Evolutionary conservation across 2,113 vertebrate genomes (phyloP), one percentile per base, ranked within the genome.

Genomic region (Chaetodon trifascialis): DNA sequence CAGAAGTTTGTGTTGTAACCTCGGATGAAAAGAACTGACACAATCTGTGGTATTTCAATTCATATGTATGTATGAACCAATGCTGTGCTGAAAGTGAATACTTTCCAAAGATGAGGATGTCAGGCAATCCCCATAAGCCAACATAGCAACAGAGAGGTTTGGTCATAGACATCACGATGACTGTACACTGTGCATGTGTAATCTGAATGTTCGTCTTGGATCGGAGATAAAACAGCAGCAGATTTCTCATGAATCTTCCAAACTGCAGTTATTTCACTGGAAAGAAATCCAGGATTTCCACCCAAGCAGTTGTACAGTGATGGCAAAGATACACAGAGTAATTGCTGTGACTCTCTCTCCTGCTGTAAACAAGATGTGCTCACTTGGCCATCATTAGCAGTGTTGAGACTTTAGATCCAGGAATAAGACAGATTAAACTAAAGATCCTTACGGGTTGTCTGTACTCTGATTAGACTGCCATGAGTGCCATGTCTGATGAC

Each of bases 401-500:
- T 7, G 23, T 23, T 55, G 49, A 73, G 63, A 65, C 34, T 47
- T 73, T 1, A 34, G 12, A 72, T 79, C 42, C 77, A 42, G 67
- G 47, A 68, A 84, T 51, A 73, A 78, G 2, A 62, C 58, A 73
- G 76, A 72, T 88, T 83, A 86, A 55, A 19, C 12, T 71, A 40
- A 71, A 74, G 75, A 55, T 77, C 42, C 49, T 88, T 78, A 73
- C 25, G 38, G 10, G 38, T 52, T 16, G 44, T 34, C 62, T 52
- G 15, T 7, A 10, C 30, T 30, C 67, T 70, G 6, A 54, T 36
- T 25, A 58, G 52, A 15, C 23, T 59, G 55, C 59, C 70, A 66
- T 21, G 25, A 23, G 14, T 36, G 15, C 47, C 54, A 51, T 30
- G 30, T 16, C 21, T 54, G 60, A 38, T 54, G 0, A 16, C 52